Evolutionary conservation across 2,797 vertebrate species (phyloP), one percentile per base, ranked within the genome.

Genomic region (Falco cherrug): DNA sequence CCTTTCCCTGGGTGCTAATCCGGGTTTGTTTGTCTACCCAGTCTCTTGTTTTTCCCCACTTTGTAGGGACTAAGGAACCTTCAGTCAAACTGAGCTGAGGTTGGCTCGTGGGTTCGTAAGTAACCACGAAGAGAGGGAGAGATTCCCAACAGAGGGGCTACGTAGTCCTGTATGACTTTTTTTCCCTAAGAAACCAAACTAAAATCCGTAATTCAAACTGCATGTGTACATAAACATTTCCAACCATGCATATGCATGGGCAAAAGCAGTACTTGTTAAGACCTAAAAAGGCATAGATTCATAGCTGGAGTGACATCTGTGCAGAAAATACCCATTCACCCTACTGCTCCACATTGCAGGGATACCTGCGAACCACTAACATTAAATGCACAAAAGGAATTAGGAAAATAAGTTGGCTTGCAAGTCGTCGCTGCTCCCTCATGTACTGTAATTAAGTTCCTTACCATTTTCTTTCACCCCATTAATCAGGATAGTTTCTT

Each of bases 381-480:
- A 91, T 91, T 13, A 65, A 93, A 93, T 39, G 88, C 47, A 69
- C 4, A 3, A 18, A 93, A 91, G 50, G 93, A 94, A 91, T 94
- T 78, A 93, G 87, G 84, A 89, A 91, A 95, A 91, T 26, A 91
- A 92, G 90, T 92, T 95, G 92, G 57, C 65, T 91, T 81, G 84
- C 76, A 59, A 91, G 84, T 92, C 93, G 94, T 81, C 16, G 4
- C 87, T 79, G 92, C 87, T 97, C 94, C 92, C 93, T 97, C 90
- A 48, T 87, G 95, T 90, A 81, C 77, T 47, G 16, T 92, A 96
- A 96, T 96, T 94, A 96, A 96, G 96, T 97, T 94, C 81, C 98
- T 99, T 99, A 99, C 99, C 99, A 98, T 99, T 98, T 98, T 98
- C 98, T 98, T 99, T 99, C 98, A 98, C 98, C 95, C 98, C 98